A percentile compares a stretch with the other conserved stretches of the same genome.
phyloP scores from a whole-genome alignment of 2,888 invertebrate species.

The Pachydiplax longipennis region DNA sequence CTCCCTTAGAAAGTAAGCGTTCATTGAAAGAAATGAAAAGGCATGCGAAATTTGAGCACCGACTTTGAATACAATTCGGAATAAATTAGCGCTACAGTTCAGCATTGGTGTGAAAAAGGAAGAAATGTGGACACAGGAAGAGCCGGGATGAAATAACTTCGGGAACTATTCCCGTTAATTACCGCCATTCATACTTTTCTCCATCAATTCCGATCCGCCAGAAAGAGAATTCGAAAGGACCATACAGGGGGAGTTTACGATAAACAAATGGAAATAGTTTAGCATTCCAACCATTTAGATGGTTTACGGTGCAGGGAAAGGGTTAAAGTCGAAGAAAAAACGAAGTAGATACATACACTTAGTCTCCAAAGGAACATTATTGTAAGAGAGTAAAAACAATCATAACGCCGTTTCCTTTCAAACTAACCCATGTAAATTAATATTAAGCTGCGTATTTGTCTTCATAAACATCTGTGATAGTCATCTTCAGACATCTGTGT shows the following conservation, averaged over 20 bases:
- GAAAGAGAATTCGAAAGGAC: not conserved
- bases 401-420: too few species aligned
- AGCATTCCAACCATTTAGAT: too few species aligned
- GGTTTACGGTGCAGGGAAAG: not conserved
- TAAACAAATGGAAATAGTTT: too few species aligned
- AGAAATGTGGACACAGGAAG: not conserved
- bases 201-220: not conserved
- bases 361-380: too few species aligned
- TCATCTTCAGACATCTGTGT: too few species aligned
- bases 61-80: not conserved
- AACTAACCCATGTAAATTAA: too few species aligned
- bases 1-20: not conserved
- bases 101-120: too few species aligned
- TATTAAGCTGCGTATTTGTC: too few species aligned
- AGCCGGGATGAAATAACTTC: not conserved
- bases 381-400: too few species aligned
- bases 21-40: not conserved
- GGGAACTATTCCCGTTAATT: not conserved
- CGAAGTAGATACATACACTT: too few species aligned
- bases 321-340: not conserved
- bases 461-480: too few species aligned
- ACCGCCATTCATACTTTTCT: not conserved
- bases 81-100: not conserved
- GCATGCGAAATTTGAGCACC: not conserved
- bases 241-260: too few species aligned